phyloP scores from a whole-genome alignment of 1,140 invertebrate species.

The Drosophila grimshawi region DNA sequence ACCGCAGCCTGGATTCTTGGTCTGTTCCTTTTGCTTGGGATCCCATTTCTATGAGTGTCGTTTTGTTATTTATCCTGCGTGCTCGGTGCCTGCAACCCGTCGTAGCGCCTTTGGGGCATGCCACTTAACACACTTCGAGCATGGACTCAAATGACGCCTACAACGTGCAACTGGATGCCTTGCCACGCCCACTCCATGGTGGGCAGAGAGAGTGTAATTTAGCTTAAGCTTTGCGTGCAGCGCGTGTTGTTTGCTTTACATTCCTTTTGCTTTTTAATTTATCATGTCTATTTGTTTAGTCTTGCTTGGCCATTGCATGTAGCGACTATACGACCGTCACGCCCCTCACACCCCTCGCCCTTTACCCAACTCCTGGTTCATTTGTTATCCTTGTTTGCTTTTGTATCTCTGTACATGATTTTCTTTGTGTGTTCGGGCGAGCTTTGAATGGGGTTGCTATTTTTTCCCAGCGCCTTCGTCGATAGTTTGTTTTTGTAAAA shows the following conservation, averaged over 20 bases:
- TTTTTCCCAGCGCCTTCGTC: slow-evolving; percentile 46
- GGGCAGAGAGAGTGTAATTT: slow-evolving; percentile 53
- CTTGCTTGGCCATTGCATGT: slow-evolving; percentile 62
- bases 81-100: slow-evolving; percentile 27
- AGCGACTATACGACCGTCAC: slow-evolving; percentile 37
- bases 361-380: slow-evolving; percentile 43
- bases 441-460: slow-evolving; percentile 31
- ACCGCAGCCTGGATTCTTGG: neutral
- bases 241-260: slow-evolving; percentile 60
- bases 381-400: slow-evolving; percentile 78
- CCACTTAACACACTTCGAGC: slow-evolving; percentile 76
- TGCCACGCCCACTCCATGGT: slow-evolving; percentile 53
- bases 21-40: slow-evolving; percentile 6
- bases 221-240: slow-evolving; percentile 57
- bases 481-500: slow-evolving; percentile 56
- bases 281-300: slow-evolving; percentile 82
- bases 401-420: slow-evolving; percentile 49
- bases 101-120: slow-evolving; percentile 67
- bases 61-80: slow-evolving; percentile 80
- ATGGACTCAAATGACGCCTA: slow-evolving; percentile 27
- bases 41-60: slow-evolving; percentile 68
- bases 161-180: slow-evolving; percentile 15
- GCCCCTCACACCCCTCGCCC: neutral
- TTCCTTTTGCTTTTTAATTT: slow-evolving; percentile 75
- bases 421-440: slow-evolving; percentile 37